Evolutionary conservation across 1,140 invertebrate species (phyloP).

Genomic region (Battus philenor): DNA sequence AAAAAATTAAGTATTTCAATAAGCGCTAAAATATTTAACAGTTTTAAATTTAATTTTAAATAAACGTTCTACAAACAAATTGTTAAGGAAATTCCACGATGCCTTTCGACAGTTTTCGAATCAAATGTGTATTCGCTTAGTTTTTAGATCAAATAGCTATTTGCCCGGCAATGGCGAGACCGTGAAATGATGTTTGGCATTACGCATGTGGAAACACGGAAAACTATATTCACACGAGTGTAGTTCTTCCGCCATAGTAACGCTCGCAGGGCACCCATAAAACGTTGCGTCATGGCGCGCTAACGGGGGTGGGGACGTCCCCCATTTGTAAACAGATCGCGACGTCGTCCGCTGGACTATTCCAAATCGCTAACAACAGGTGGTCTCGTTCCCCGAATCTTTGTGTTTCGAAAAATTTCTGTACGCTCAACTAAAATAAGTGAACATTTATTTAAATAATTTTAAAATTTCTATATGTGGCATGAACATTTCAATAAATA

Average conservation of each 20-base stretch:
- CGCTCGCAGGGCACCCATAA: conserved; percentile 51
- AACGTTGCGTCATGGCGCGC: conserved; percentile 59
- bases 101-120: background rate
- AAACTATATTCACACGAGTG: conserved; percentile 59
- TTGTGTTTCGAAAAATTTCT: no score
- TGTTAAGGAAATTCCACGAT: background rate
- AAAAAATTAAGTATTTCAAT: no score
- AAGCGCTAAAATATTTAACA: no score
- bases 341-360: conserved; percentile 54
- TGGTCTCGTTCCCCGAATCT: conserved; percentile 35
- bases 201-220: conserved; percentile 46
- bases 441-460: background rate
- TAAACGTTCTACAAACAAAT: background rate
- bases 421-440: no score
- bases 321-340: conserved; percentile 69
- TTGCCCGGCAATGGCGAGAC: conserved; percentile 24
- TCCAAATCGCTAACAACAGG: conserved; percentile 63
- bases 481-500: no score
- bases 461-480: no score
- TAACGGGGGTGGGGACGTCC: conserved; percentile 41
- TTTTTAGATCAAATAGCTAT: conserved; percentile 31
- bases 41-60: no score
- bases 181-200: conserved; percentile 35
- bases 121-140: conserved; percentile 5
- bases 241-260: conserved; percentile 68